Evolutionary conservation across 2,113 vertebrate species (phyloP).

Genomic region (Tupaia chinensis): DNA sequence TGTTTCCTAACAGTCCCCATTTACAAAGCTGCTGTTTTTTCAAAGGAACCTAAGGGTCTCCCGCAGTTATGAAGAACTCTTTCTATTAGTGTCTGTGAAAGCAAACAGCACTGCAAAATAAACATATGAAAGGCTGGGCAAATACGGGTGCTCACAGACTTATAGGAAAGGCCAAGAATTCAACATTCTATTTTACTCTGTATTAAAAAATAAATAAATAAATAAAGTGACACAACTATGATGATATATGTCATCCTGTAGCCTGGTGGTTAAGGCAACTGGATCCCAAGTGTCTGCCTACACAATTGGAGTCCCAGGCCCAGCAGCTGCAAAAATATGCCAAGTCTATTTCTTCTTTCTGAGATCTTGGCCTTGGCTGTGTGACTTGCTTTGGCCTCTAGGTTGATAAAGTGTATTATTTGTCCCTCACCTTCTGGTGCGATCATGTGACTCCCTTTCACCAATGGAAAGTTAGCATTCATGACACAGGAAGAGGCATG

Average conservation of each 20-base stretch:
- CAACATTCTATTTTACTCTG: background rate
- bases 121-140: background rate
- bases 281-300: too few relatives aligned
- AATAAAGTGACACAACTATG: too few relatives aligned
- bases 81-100: background rate
- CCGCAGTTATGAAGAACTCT: background rate
- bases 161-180: background rate
- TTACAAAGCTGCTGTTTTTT: background rate
- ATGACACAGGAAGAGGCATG: background rate
- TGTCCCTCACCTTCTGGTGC: background rate
- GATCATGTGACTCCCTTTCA: background rate
- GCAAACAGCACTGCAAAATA: background rate
- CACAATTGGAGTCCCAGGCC: too few relatives aligned
- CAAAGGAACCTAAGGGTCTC: background rate
- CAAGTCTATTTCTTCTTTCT: background rate
- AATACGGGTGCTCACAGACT: background rate
- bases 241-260: too few relatives aligned
- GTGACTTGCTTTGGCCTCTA: background rate
- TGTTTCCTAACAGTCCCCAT: background rate
- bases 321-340: too few relatives aligned
- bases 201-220: too few relatives aligned
- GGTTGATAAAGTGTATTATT: background rate
- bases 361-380: background rate
- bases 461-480: background rate
- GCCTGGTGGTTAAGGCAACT: too few relatives aligned